Conservation (phyloP, 2,888 invertebrate genomes). For the Troides aeacus region DNA sequence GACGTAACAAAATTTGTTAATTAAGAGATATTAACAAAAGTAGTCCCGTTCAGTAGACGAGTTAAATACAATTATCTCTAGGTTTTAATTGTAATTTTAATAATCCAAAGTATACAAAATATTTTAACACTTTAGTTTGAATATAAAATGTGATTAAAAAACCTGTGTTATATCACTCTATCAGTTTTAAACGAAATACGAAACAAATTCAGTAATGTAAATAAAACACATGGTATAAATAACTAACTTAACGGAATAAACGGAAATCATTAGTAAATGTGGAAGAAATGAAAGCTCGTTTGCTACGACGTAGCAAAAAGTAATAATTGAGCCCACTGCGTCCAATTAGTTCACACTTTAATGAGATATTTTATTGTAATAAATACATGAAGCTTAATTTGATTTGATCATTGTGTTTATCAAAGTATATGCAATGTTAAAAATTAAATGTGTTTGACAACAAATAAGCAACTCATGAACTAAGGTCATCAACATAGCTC, state of each 20-base stretch:
- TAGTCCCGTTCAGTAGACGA: too few relatives aligned
- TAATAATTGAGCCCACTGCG: slow-evolving; percentile 9
- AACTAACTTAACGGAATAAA: slow-evolving; percentile 9
- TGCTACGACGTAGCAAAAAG: slow-evolving; percentile 9
- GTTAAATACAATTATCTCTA: too few relatives aligned
- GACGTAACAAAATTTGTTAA: too few relatives aligned
- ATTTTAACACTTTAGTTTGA: too few relatives aligned
- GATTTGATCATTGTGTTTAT: background rate
- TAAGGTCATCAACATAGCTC: too few relatives aligned
- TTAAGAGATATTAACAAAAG: too few relatives aligned
- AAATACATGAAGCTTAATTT: background rate
- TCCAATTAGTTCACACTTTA: slow-evolving; percentile 23
- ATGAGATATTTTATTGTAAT: background rate
- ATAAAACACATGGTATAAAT: slow-evolving; percentile 9
- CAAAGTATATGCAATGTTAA: too few relatives aligned
- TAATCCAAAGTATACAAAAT: too few relatives aligned
- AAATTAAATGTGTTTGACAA: too few relatives aligned
- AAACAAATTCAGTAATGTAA: background rate
- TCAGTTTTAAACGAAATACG: background rate
- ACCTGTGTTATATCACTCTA: background rate
- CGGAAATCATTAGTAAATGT: slow-evolving; percentile 24
- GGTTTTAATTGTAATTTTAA: too few relatives aligned
- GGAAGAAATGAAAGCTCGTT: slow-evolving; percentile 16
- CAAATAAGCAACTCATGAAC: too few relatives aligned
- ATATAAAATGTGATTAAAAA: background rate